Evolutionary conservation across 2,797 vertebrate species (phyloP).

Genomic region (Staurois parvus): DNA sequence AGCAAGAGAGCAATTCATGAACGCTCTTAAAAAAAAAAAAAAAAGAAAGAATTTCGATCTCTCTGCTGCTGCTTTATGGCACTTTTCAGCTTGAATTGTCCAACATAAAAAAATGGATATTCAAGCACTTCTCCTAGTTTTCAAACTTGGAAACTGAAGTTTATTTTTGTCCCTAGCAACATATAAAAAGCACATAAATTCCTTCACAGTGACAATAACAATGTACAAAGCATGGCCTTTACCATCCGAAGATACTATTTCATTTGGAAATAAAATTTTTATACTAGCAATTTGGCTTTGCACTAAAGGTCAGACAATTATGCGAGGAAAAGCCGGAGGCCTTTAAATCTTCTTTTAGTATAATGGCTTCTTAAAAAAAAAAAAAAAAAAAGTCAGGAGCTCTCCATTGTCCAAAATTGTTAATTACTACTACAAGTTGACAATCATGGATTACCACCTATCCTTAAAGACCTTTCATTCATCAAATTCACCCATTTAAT

Average conservation of each 20-base stretch:
- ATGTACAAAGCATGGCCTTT: too few species aligned
- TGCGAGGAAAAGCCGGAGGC: not conserved
- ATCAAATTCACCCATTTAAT: not conserved
- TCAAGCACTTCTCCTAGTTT: too few species aligned
- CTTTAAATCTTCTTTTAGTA: not conserved
- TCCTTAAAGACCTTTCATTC: not conserved
- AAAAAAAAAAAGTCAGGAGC: not conserved
- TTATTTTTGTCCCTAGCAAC: too few species aligned
- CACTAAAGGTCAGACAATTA: not conserved
- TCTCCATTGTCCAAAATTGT: not conserved
- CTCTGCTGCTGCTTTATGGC: slow-evolving; percentile 60
- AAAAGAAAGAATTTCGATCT: slow-evolving; percentile 55
- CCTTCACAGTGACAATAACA: too few species aligned
- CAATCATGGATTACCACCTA: slow-evolving; percentile 27
- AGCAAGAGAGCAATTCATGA: slow-evolving; percentile 58
- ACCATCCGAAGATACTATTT: too few species aligned
- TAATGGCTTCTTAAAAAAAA: not conserved
- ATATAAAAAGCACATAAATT: too few species aligned
- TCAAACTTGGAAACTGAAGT: too few species aligned
- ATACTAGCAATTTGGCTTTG: not conserved
- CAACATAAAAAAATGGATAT: not conserved
- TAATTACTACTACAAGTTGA: slow-evolving; percentile 4
- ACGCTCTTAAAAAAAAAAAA: slow-evolving; percentile 68
- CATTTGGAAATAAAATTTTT: not conserved
- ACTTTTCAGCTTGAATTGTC: not conserved